Base-by-base conservation (phyloP, 2,113 vertebrate genomes). In the Rhadina sibilatrix region DNA sequence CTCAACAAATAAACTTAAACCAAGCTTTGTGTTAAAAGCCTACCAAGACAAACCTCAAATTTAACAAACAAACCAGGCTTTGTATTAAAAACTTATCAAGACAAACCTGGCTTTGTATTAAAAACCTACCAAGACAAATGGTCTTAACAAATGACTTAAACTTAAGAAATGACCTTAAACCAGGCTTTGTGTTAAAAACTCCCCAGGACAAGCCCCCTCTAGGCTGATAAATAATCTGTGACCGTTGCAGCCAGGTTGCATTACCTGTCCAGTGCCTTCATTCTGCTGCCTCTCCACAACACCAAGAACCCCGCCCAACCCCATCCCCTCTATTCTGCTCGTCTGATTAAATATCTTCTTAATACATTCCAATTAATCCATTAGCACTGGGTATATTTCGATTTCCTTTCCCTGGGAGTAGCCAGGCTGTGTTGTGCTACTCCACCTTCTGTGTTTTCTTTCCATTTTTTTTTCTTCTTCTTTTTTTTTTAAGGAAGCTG, bases 231-330 rank as follows among this genome's bases (percentile, higher is more conserved):
- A 38, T 28, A 8, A 13, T 5, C 14, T 85, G 31, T 18, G 56
- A 27, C 4, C 28, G 10, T 11, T 37, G 47, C 38, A 53, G 1
- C 49, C 25, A 21, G 0, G 23, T 4, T 38, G 25, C 11, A 11
- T 18, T 16, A 4, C 47, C 64, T 49, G 53, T 7, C 21, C 24
- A 4, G 27, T 5, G 27, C 15, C 69, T 56, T 37, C 49, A 20
- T 52, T 42, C 52, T 11, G 2, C 59, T 42, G 15, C 22, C 38
- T 63, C 22, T 65, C 15, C 22, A 0, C 8, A 35, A 23, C 24
- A 15, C 0, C 15, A 69, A 63, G 57, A 37, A 12, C 30, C 38
- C 52, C 3, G 4, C 46, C 38, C 59, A 8, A 49, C 19, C 0
- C 2, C 37, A 38, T 38, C 0, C 3, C 9, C 33, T 5, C 81